Percentiles rank a stretch among this genome's conserved stretches.
Conservation (phyloP, 2,113 vertebrate species). For the Halichoeres trimaculatus region DNA sequence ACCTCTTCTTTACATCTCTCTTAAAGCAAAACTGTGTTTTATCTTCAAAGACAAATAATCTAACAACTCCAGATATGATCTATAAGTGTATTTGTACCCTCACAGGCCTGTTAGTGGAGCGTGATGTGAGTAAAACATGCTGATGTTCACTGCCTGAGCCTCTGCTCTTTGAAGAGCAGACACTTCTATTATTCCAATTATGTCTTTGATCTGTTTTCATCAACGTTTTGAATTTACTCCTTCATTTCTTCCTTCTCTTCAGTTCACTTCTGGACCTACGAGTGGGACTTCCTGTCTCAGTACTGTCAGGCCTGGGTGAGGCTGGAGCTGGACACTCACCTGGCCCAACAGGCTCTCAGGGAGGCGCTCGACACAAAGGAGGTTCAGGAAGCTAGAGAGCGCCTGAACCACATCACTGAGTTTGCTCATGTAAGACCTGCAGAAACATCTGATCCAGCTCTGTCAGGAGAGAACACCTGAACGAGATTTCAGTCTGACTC, state of each 20-base stretch:
- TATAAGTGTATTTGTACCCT: neutral
- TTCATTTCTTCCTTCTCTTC: conserved; percentile 11
- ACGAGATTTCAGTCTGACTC: no score
- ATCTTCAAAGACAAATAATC: conserved; percentile 4
- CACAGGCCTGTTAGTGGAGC: no score
- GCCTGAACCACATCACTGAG: conserved; percentile 73
- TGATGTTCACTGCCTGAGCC: no score
- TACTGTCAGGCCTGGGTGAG: conserved; percentile 84
- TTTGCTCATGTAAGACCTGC: conserved; percentile 78
- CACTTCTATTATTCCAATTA: conserved; percentile 15
- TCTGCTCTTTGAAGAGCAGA: conserved; percentile 7
- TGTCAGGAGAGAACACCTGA: no score
- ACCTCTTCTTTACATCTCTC: neutral
- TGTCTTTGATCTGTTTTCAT: conserved; percentile 17
- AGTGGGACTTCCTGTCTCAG: conserved; percentile 78
- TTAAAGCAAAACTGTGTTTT: neutral
- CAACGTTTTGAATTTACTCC: no score
- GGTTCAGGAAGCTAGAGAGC: conserved; percentile 77
- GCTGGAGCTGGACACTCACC: conserved; percentile 82
- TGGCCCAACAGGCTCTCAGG: conserved; percentile 82
- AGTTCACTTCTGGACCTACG: conserved; percentile 84
- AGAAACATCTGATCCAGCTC: no score
- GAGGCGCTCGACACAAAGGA: conserved; percentile 82
- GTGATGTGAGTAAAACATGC: no score
- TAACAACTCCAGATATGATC: neutral